These are phyloP conservation scores for Grammomys surdaster DNA, from an alignment of 2,113 vertebrate genomes.

Conservation along the genomic window DNA sequence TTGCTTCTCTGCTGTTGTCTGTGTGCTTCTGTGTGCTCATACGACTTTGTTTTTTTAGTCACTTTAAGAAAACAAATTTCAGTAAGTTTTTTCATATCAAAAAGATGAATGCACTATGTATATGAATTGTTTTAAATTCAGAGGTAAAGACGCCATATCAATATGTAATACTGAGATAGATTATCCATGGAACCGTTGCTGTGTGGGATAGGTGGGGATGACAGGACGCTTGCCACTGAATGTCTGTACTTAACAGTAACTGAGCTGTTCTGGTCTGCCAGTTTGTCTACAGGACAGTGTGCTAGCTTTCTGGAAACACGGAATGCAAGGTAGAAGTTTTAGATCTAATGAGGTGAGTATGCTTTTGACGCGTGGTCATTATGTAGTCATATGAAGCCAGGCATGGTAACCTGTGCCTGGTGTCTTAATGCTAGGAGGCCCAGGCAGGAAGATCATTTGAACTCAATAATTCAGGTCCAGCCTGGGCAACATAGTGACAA, in stretches of 20 bases:
- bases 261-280: conserved; percentile 84
- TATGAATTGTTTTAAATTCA: background rate
- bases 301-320: conserved; percentile 98
- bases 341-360: conserved; percentile 96
- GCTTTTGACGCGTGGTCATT: background rate
- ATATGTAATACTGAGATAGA: background rate
- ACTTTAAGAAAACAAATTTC: conserved; percentile 44
- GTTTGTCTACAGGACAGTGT: conserved; percentile 99
- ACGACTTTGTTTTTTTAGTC: background rate
- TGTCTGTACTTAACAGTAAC: conserved; percentile 72
- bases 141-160: conserved; percentile 28
- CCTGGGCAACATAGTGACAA: background rate
- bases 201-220: background rate
- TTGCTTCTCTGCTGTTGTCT: background rate
- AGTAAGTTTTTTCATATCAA: conserved; percentile 24
- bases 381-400: background rate
- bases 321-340: conserved; percentile 99
- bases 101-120: conserved; percentile 4
- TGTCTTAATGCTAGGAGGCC: background rate
- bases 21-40: background rate
- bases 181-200: conserved; percentile 29
- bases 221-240: conserved; percentile 62
- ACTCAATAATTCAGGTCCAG: background rate
- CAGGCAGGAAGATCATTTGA: background rate
- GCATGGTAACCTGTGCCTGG: background rate